Evolutionary conservation across 2,888 invertebrate species (phyloP).

Genomic region (Zygaena filipendulae): DNA sequence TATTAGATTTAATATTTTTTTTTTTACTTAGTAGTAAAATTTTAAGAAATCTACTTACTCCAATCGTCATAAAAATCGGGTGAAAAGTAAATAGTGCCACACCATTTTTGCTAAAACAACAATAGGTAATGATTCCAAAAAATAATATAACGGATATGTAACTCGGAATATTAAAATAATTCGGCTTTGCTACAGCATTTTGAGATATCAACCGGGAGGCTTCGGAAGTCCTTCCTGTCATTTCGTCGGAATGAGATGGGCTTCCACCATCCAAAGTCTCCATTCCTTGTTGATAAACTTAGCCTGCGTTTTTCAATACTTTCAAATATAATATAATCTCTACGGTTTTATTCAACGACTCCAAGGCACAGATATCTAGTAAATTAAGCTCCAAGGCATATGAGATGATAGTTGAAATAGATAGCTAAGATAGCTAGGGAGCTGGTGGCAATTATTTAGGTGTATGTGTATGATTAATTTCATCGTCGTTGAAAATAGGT

Average conservation of each 20-base stretch:
- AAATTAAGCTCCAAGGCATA: too few species aligned
- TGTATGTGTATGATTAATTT: too few species aligned
- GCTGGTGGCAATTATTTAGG: too few species aligned
- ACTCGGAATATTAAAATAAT: slow-evolving; percentile 44
- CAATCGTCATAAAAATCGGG: slow-evolving; percentile 53
- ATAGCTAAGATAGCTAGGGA: too few species aligned
- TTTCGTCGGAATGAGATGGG: slow-evolving; percentile 4
- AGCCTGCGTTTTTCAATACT: too few species aligned
- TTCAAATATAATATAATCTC: too few species aligned
- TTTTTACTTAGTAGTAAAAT: slow-evolving; percentile 1
- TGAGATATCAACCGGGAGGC: slow-evolving; percentile 41
- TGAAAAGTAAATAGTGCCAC: slow-evolving; percentile 53
- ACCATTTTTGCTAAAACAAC: slow-evolving; percentile 38
- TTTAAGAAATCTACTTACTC: slow-evolving; percentile 34
- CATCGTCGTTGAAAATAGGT: too few species aligned
- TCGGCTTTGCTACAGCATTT: slow-evolving; percentile 32
- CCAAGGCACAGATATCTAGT: too few species aligned
- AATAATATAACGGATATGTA: slow-evolving; percentile 43
- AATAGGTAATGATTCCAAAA: slow-evolving; percentile 39
- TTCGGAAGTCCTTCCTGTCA: slow-evolving; percentile 36
- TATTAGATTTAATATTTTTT: too few species aligned
- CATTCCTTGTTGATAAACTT: too few species aligned
- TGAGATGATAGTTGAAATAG: too few species aligned
- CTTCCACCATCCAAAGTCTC: slow-evolving; percentile 5
- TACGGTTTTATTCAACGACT: too few species aligned